Evolutionary conservation across 1,140 invertebrate species (phyloP).

Genomic region (Penaeus indicus): DNA sequence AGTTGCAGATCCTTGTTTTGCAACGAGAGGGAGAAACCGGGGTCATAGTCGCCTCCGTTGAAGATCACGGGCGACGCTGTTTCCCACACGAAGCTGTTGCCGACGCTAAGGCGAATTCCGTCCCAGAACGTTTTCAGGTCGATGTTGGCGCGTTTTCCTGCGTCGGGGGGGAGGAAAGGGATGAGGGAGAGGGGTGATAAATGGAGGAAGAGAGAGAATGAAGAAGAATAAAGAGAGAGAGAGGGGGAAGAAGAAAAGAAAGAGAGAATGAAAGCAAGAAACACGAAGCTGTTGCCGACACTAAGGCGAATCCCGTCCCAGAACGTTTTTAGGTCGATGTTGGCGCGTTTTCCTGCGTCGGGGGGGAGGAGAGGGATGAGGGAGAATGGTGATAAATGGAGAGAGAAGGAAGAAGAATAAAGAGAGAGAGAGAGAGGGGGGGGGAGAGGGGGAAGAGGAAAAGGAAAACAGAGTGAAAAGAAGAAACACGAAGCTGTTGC

Average conservation of each 20-base stretch:
- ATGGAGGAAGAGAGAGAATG: background rate
- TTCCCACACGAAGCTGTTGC: slow-evolving; percentile 67
- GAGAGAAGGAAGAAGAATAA: too few species aligned
- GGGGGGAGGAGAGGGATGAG: background rate
- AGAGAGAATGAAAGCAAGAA: too few species aligned
- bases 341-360: slow-evolving; percentile 61
- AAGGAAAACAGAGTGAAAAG: too few species aligned
- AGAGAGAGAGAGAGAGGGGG: background rate
- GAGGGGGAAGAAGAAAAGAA: too few species aligned
- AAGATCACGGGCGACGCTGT: slow-evolving; percentile 61
- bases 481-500: slow-evolving; percentile 51
- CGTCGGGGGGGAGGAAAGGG: background rate
- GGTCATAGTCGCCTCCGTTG: slow-evolving; percentile 64
- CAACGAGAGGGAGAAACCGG: slow-evolving; percentile 63
- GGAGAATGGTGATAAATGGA: too few species aligned
- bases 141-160: slow-evolving; percentile 65
- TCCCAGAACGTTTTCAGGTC: slow-evolving; percentile 66
- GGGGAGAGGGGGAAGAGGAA: too few species aligned
- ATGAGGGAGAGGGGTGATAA: background rate
- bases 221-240: too few species aligned
- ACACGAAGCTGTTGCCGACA: slow-evolving; percentile 60
- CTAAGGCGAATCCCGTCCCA: slow-evolving; percentile 66
- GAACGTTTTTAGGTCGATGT: slow-evolving; percentile 65
- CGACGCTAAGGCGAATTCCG: slow-evolving; percentile 63
- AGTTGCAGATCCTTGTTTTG: slow-evolving; percentile 67